phyloP scores from a whole-genome alignment of 1,140 invertebrate genomes.

The Odontomachus brunneus region DNA sequence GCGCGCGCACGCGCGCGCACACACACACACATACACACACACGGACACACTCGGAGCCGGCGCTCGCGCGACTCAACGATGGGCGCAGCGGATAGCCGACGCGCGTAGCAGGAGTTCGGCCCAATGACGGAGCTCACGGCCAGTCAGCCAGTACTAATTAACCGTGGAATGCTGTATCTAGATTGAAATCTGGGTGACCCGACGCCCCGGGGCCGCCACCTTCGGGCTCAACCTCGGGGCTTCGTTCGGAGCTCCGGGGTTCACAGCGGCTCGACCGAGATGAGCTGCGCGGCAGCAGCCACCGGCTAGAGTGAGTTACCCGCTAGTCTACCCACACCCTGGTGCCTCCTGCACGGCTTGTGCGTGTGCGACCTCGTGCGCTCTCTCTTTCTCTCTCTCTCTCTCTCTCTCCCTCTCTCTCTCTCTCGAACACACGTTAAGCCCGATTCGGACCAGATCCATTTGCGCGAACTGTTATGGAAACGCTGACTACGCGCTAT shows the following conservation, averaged over 20 bases:
- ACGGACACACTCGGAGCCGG: background rate
- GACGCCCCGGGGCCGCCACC: constrained; percentile 83
- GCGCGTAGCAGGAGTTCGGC: constrained; percentile 73
- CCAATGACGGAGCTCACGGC: constrained; percentile 81
- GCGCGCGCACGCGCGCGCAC: background rate
- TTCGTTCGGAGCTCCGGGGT: constrained; percentile 64
- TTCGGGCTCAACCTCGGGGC: constrained; percentile 77
- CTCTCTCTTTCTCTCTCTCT: too few relatives aligned
- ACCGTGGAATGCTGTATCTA: constrained; percentile 85
- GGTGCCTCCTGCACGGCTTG: background rate
- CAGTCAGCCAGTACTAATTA: constrained; percentile 84
- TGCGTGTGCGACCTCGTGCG: background rate
- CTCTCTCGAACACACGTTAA: too few relatives aligned
- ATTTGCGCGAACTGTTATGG: constrained; percentile 38
- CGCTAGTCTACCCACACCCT: background rate
- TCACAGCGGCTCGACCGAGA: constrained; percentile 55
- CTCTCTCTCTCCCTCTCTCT: too few relatives aligned
- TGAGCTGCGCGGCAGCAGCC: constrained; percentile 47
- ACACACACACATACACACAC: background rate
- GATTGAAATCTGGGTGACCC: constrained; percentile 85
- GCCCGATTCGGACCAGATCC: constrained; percentile 24
- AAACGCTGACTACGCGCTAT: background rate
- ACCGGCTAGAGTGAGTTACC: background rate
- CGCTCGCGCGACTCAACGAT: constrained; percentile 48
- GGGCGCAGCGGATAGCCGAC: constrained; percentile 57